Base-by-base conservation (phyloP, 1,140 invertebrate genomes). In the Thalassaphorura encarpata region DNA sequence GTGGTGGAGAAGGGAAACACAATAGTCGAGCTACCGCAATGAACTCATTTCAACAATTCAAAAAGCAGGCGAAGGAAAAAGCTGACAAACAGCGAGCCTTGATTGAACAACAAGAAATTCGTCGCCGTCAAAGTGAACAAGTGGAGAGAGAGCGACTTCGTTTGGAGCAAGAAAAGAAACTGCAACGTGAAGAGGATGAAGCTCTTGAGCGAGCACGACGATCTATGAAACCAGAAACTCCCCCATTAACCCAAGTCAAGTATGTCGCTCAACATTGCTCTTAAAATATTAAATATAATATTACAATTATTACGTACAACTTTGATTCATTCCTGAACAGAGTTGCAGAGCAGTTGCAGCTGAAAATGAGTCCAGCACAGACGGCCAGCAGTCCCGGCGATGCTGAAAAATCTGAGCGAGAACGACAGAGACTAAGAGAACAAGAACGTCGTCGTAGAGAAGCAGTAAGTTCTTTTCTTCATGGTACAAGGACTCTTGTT, bases 1-100 rank as follows among this genome's bases (percentile, higher is more conserved):
- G 33, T n/a, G 11, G 11, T n/a, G 33, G n/a, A 11, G 33, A 36
- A 36, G 33, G 33, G 11, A 36, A 36, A n/a, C 33, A 36, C 11
- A 36, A n/a, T 11, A 52, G 66, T 61, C 39, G 48, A 15, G 28
- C 33, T 24, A 62, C 66, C 23, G 64, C 69, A 36, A 51, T 66
- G 40, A 70, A 89, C 64, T 77, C 78, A 59, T 86, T 84, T 66
- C 77, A 88, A 73, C 83, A 83, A 61, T 97, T 96, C 71, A 89
- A 89, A 69, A 94, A 93, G 69, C 85, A 94, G 76, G 92, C 92
- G 8, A 89, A 90, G 72, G 90, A 96, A 72, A 94, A 96, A 70
- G 83, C 84, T 56, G 89, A 95, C 73, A 79, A 89, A 71, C 86
- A 92, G 77, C 80, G 87, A 68, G 82, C 85, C 52, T 71, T 92